These are phyloP conservation scores for Meriones unguiculatus DNA, from an alignment of 2,113 vertebrate genomes.

Conservation along the genomic window DNA sequence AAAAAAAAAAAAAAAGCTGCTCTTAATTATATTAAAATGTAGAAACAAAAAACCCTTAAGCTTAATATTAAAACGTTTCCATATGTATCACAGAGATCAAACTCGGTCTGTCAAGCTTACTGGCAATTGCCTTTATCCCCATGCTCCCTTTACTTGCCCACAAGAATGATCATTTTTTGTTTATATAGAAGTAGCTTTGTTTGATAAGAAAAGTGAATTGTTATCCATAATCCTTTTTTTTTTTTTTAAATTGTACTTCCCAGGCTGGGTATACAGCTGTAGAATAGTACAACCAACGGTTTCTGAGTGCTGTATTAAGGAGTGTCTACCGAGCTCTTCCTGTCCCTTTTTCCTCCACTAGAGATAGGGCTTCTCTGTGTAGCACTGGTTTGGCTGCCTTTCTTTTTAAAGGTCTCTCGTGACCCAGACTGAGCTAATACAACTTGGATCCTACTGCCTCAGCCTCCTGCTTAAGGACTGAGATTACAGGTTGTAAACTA, in stretches of 20 bases:
- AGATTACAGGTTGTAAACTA: neutral
- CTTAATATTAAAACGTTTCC: neutral
- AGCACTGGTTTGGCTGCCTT: too few relatives aligned
- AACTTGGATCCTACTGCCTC: neutral
- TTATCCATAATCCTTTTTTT: neutral
- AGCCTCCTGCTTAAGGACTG: neutral
- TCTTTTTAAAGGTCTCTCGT: neutral
- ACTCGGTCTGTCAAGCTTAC: neutral
- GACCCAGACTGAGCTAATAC: neutral
- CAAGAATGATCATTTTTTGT: neutral
- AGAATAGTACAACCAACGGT: neutral
- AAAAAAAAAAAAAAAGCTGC: conserved; percentile 3
- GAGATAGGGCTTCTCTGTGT: neutral
- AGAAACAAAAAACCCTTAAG: neutral
- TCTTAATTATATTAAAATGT: neutral
- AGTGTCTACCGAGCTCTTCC: neutral
- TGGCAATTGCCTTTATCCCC: neutral
- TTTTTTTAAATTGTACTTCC: neutral
- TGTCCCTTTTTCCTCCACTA: neutral
- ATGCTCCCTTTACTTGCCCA: too few relatives aligned
- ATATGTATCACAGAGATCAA: neutral
- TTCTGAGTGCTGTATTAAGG: neutral
- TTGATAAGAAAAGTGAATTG: neutral
- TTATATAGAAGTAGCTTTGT: neutral
- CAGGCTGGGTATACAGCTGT: neutral